Evolutionary conservation across 2,797 vertebrate genomes (phyloP), one percentile per base, ranked within the genome.

Genomic region (Mus minutoides): DNA sequence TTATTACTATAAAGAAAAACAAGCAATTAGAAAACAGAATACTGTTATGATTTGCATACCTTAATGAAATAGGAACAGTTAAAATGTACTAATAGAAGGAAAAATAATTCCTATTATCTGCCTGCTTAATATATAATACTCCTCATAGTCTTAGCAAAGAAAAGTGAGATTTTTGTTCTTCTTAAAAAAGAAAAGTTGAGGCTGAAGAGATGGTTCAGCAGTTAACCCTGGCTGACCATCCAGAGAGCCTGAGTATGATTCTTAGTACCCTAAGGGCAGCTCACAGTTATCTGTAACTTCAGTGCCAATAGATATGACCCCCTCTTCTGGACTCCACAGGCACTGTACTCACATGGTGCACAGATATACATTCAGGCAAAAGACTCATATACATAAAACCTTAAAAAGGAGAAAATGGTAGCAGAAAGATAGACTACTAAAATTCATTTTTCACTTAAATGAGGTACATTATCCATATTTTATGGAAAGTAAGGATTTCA

Each of bases 1-100:
- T 99, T 99, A 98, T 99, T 99, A 97, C 99, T 99, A 94, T 17
- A 96, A 98, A 92, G 96, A 77, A 96, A 97, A 97, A 92, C 34
- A 14, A 76, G 87, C 6, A 95, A 90, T 92, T 91, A 92, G 82
- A 94, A 95, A 69, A 94, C 56, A 6, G 60, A 86, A 83, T 88
- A 43, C 92, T 3, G 13, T 95, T 96, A 78, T 86, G 85, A 95
- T 86, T 69, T 89, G 88, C 52, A 71, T 93, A 92, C 56, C 80
- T 95, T 94, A 78, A 93, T 58, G 49, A 95, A 91, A 69, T 2
- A 97, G 37, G 11, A 93, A 92, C 21, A 58, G 13, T 82, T 96
- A 96, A 97, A 90, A 95, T 88, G 62, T 11, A 88, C 21, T 94
- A 76, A 73, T 71, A 21, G n/a, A 91, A 85, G 87, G 69, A 93